These are phyloP conservation scores for Hydropsyche betteni DNA, from an alignment of 2,888 invertebrate species.

Conservation along the genomic window DNA sequence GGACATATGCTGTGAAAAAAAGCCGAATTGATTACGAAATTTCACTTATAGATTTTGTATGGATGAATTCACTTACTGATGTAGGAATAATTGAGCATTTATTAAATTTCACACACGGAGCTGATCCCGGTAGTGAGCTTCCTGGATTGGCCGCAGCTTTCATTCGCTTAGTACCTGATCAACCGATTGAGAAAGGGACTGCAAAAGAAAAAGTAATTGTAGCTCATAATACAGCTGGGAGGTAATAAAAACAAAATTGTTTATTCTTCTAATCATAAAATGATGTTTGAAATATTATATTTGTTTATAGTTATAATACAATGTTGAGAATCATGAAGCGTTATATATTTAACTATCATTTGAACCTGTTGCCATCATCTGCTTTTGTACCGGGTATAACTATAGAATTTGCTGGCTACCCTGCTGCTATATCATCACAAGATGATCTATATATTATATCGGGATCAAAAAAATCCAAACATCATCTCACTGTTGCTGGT, in stretches of 20 bases:
- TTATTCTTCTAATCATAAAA: slow-evolving; percentile 18
- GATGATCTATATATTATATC: slow-evolving; percentile 82
- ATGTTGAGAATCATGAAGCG: slow-evolving; percentile 88
- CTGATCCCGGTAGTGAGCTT: slow-evolving; percentile 56
- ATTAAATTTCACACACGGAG: slow-evolving; percentile 61
- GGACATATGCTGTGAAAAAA: slow-evolving; percentile 73
- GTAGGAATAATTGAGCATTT: slow-evolving; percentile 73
- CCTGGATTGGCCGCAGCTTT: slow-evolving; percentile 70
- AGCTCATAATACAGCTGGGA: slow-evolving; percentile 83
- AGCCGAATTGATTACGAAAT: slow-evolving; percentile 70
- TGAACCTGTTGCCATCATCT: slow-evolving; percentile 62
- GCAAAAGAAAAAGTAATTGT: slow-evolving; percentile 69
- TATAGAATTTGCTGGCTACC: slow-evolving; percentile 84
- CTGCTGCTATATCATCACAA: slow-evolving; percentile 81
- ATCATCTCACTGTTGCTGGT: slow-evolving; percentile 75
- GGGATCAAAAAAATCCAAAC: slow-evolving; percentile 61
- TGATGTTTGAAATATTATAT: slow-evolving; percentile 24
- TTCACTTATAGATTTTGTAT: slow-evolving; percentile 72
- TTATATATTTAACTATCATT: slow-evolving; percentile 81
- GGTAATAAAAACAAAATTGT: slow-evolving; percentile 59
- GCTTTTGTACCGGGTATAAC: slow-evolving; percentile 72
- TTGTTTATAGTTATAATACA: slow-evolving; percentile 70
- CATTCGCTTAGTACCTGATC: slow-evolving; percentile 67
- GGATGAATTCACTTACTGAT: slow-evolving; percentile 81
- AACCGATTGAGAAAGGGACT: slow-evolving; percentile 57